These are phyloP conservation scores for Trogon surrucura DNA, from an alignment of 2,113 vertebrate genomes.

Conservation along the genomic window DNA sequence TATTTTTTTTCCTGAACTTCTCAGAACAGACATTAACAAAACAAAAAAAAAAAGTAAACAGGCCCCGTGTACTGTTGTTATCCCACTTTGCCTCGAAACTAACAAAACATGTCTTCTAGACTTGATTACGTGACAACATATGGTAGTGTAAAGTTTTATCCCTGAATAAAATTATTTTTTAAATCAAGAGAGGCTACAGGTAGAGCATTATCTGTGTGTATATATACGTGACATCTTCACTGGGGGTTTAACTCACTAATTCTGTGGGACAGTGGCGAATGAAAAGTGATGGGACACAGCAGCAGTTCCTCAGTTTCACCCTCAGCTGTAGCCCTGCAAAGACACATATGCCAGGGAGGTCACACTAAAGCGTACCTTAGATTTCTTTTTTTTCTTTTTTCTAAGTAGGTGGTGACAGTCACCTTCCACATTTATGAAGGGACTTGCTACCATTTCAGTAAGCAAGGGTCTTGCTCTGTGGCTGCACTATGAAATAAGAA, in stretches of 20 bases:
- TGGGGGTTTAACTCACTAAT: background rate
- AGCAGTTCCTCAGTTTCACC: background rate
- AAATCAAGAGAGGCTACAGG: conserved; percentile 1
- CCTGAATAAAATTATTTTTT: background rate
- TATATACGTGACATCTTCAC: background rate
- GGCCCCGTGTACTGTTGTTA: background rate
- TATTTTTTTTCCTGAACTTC: background rate
- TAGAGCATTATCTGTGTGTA: background rate
- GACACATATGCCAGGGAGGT: background rate
- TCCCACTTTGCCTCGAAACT: background rate
- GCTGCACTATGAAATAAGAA: background rate
- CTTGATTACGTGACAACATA: background rate
- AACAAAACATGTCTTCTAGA: background rate
- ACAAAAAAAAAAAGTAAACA: background rate
- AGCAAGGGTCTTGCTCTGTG: background rate
- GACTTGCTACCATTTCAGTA: background rate
- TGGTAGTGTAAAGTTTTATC: conserved; percentile 6
- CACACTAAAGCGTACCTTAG: background rate
- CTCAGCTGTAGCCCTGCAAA: background rate
- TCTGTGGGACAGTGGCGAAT: background rate
- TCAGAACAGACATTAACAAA: background rate
- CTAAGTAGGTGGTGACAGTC: background rate
- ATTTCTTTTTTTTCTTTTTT: background rate
- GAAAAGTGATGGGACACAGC: background rate
- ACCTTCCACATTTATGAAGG: background rate